Evolutionary conservation across 2,888 invertebrate genomes (phyloP).

Genomic region (Leptinotarsa peninsularis): DNA sequence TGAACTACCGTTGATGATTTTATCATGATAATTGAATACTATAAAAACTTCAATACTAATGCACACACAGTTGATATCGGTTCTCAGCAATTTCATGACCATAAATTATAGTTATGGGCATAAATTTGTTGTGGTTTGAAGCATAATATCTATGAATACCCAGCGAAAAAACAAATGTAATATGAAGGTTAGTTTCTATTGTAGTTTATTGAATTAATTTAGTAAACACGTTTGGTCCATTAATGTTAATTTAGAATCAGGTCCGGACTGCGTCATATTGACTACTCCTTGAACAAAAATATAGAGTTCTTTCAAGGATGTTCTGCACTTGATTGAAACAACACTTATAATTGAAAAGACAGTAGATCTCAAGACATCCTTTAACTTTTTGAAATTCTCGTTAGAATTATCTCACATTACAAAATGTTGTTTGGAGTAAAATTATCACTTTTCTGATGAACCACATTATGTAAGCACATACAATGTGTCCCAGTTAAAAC

Average conservation of each 20-base stretch:
- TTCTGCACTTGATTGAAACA: too few species aligned
- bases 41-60: slow-evolving; percentile 12
- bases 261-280: neutral
- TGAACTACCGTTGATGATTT: slow-evolving; percentile 4
- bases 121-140: neutral
- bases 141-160: neutral
- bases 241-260: slow-evolving; percentile 1
- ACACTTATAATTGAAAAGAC: too few species aligned
- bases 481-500: too few species aligned
- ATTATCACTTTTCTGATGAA: too few species aligned
- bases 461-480: too few species aligned
- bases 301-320: too few species aligned
- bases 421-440: too few species aligned
- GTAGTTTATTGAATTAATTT: slow-evolving; percentile 34
- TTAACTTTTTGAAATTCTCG: too few species aligned
- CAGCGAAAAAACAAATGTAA: neutral
- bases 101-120: neutral
- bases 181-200: slow-evolving; percentile 16
- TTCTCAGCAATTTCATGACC: neutral
- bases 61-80: neutral
- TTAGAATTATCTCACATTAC: too few species aligned
- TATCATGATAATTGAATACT: slow-evolving; percentile 4
- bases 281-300: neutral
- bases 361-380: too few species aligned
- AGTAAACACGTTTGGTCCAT: slow-evolving; percentile 26